phyloP scores from a whole-genome alignment of 2,888 invertebrate species.

The Branchellion lobata region DNA sequence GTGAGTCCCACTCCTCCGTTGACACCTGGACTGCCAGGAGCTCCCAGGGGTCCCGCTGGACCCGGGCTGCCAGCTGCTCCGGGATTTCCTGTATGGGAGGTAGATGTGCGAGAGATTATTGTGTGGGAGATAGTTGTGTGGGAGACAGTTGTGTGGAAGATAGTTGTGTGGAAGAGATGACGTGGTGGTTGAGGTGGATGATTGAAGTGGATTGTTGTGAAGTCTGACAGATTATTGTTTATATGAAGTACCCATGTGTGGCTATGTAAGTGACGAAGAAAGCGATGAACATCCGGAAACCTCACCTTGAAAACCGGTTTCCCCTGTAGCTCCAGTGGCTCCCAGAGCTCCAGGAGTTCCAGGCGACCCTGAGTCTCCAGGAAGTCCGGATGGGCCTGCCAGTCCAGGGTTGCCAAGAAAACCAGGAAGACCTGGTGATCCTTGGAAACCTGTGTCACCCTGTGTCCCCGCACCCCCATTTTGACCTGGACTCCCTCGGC shows the following conservation, averaged over 20 bases:
- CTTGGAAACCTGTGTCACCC: conserved; percentile 35
- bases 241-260: conserved; percentile 28
- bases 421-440: not conserved
- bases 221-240: too few relatives aligned
- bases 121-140: too few relatives aligned
- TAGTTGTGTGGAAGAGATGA: too few relatives aligned
- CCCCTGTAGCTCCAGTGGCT: conserved; percentile 43
- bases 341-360: conserved; percentile 34
- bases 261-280: too few relatives aligned
- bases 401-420: conserved; percentile 33
- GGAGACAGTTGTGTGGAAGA: too few relatives aligned
- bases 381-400: conserved; percentile 4
- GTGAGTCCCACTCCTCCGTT: conserved; percentile 41
- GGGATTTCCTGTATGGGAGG: conserved; percentile 29
- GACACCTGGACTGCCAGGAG: conserved; percentile 37
- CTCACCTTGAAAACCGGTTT: conserved; percentile 39
- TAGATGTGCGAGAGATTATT: too few relatives aligned
- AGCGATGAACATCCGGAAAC: too few relatives aligned
- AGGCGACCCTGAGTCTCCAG: conserved; percentile 43
- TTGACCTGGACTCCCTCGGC: not conserved
- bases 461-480: conserved; percentile 10
- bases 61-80: conserved; percentile 43
- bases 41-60: conserved; percentile 40
- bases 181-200: too few relatives aligned
- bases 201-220: too few relatives aligned